phyloP scores from a whole-genome alignment of 2,888 invertebrate genomes.

The Blastobasis adustella region DNA sequence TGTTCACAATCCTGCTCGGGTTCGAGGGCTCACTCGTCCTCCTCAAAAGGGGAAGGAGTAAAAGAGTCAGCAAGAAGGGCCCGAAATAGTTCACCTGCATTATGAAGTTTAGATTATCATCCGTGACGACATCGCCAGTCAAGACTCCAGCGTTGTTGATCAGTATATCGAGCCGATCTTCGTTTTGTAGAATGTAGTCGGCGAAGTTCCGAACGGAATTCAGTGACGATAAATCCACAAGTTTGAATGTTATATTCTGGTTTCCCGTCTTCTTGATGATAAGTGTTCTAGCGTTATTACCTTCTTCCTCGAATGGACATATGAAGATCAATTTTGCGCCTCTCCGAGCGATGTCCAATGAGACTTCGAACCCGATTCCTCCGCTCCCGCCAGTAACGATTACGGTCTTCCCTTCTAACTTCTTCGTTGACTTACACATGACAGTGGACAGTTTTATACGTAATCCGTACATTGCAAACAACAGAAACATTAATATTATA shows the following conservation, averaged over 20 bases:
- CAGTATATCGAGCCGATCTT: background rate
- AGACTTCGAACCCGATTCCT: background rate
- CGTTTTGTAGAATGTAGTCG: background rate
- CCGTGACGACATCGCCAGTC: conserved; percentile 48
- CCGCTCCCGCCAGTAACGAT: background rate
- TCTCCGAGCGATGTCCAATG: background rate
- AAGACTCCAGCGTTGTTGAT: background rate
- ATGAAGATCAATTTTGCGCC: background rate
- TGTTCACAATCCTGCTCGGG: conserved; percentile 80
- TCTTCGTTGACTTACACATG: too few species aligned
- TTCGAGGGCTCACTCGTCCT: conserved; percentile 52
- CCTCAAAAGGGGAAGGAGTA: conserved; percentile 83
- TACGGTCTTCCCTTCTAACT: background rate
- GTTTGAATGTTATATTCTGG: background rate
- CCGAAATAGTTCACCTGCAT: conserved; percentile 93
- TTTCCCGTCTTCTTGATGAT: background rate
- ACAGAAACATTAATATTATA: too few species aligned
- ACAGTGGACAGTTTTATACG: too few species aligned
- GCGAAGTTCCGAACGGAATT: background rate
- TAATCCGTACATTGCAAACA: too few species aligned
- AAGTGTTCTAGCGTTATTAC: background rate
- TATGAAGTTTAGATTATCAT: conserved; percentile 85
- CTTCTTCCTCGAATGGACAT: background rate
- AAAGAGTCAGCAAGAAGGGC: conserved; percentile 88
- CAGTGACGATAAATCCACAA: background rate